phyloP scores from a whole-genome alignment of 2,113 vertebrate genomes.

The Psittacara wagleri region DNA sequence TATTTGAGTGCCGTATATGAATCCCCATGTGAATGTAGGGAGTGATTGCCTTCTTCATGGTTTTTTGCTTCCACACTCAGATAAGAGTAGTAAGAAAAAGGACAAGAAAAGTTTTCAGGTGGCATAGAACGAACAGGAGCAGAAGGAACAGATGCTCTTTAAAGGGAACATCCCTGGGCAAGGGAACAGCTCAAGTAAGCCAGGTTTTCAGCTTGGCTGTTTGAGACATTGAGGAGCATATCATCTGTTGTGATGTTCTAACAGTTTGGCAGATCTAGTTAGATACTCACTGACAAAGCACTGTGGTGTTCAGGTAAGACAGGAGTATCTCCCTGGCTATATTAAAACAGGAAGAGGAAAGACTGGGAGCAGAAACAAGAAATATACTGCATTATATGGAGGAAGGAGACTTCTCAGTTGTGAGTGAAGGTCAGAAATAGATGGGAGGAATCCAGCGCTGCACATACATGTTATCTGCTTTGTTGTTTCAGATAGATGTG shows the following conservation, averaged over 20 bases:
- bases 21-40: not conserved
- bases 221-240: not conserved
- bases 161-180: not conserved
- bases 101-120: not conserved
- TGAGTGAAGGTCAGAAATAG: not conserved
- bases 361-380: not conserved
- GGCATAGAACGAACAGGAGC: not conserved
- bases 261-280: not conserved
- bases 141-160: not conserved
- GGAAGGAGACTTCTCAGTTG: not conserved
- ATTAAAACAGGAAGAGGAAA: not conserved
- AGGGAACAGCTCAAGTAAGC: not conserved
- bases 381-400: not conserved
- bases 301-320: not conserved
- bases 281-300: not conserved
- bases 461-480: not conserved
- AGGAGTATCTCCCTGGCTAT: not conserved
- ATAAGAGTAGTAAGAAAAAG: not conserved
- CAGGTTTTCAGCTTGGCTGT: not conserved
- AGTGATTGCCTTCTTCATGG: not conserved
- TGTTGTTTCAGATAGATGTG: not conserved
- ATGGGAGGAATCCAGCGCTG: not conserved
- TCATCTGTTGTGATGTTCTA: not conserved
- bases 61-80: not conserved
- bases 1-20: not conserved